Percentiles rank a stretch among this genome's conserved stretches.
Evolutionary conservation across 1,140 invertebrate species (phyloP).

Genomic region (Dendroctonus ponderosae): DNA sequence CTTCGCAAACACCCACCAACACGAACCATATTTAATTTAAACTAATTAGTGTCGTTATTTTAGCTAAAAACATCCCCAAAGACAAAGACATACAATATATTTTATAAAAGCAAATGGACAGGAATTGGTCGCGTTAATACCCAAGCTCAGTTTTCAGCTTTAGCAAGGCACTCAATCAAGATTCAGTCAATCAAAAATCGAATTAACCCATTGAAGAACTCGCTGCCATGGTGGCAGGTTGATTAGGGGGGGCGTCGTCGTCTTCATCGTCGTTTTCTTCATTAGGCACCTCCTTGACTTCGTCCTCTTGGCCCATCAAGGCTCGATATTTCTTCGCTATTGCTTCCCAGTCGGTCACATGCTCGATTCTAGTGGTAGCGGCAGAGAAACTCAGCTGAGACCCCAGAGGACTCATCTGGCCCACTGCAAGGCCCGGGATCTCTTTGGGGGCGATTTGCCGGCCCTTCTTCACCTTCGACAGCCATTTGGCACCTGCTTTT

Average conservation of each 20-base stretch:
- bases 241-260: conserved; percentile 46
- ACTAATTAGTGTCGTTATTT: neutral
- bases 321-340: conserved; percentile 88
- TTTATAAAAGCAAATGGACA: too few relatives aligned
- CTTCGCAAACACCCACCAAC: conserved; percentile 54
- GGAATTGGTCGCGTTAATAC: too few relatives aligned
- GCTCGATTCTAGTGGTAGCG: conserved; percentile 73
- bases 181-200: neutral
- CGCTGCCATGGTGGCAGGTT: conserved; percentile 27
- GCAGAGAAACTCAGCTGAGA: conserved; percentile 76
- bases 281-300: conserved; percentile 55
- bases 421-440: conserved; percentile 71
- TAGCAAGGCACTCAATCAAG: neutral
- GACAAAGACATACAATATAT: too few relatives aligned
- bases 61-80: too few relatives aligned
- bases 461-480: conserved; percentile 79
- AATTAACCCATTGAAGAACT: conserved; percentile 28
- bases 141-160: too few relatives aligned
- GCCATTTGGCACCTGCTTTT: conserved; percentile 81
- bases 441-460: conserved; percentile 75
- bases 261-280: conserved; percentile 56
- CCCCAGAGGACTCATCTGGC: conserved; percentile 75
- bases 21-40: conserved; percentile 54
- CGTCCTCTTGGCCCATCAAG: conserved; percentile 67
- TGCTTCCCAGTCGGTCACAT: conserved; percentile 86